phyloP scores from a whole-genome alignment of 2,888 invertebrate genomes.

The Xanthia icteritia region DNA sequence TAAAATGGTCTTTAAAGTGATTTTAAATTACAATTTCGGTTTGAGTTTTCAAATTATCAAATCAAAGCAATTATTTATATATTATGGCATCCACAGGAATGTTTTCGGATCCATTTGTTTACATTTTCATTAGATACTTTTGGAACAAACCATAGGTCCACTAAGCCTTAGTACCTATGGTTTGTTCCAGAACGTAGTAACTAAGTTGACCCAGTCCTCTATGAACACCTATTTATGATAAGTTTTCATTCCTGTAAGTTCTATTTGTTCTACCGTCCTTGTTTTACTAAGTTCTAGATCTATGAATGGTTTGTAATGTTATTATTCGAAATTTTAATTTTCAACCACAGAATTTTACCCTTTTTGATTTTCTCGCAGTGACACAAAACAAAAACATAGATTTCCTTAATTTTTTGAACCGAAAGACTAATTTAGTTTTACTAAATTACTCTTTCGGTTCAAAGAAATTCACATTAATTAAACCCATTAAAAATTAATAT shows the following conservation, averaged over 20 bases:
- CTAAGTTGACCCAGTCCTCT: neutral
- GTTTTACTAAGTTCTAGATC: neutral
- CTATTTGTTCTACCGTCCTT: neutral
- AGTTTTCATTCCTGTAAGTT: neutral
- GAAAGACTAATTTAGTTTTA: neutral
- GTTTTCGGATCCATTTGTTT: neutral
- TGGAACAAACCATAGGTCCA: neutral
- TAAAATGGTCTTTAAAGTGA: too few species aligned
- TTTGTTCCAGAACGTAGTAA: too few species aligned
- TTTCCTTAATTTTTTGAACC: conserved; percentile 8
- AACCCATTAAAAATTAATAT: conserved; percentile 61
- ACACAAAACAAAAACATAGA: conserved; percentile 10
- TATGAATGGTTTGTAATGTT: neutral
- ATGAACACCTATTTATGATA: neutral
- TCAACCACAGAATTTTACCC: neutral
- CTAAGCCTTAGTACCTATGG: too few species aligned
- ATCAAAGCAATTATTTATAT: too few species aligned
- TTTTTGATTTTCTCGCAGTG: neutral
- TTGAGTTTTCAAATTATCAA: neutral
- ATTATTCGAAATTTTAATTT: neutral
- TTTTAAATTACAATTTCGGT: neutral
- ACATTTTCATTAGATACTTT: neutral
- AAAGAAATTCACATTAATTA: conserved; percentile 56
- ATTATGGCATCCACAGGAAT: neutral
- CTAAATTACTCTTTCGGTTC: conserved; percentile 44